Conservation (phyloP, 2,113 vertebrate species). For the Phalacrocorax brasilianus region DNA sequence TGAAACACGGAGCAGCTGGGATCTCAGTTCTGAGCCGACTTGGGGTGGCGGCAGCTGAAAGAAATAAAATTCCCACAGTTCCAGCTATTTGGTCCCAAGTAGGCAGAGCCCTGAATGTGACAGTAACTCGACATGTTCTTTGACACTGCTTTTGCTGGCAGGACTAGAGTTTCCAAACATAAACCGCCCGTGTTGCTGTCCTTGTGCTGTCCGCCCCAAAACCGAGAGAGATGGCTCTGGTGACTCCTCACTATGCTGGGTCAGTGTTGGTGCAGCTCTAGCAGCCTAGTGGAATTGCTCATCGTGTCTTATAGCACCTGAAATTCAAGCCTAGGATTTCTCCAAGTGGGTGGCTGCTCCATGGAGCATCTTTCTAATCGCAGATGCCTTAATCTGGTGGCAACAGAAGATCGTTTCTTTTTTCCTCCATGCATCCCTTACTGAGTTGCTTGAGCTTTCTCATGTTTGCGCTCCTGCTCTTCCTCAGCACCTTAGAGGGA, state of each 20-base stretch:
- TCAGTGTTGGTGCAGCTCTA: background rate
- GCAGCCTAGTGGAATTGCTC: background rate
- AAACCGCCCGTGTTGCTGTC: rapidly evolving
- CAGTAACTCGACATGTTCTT: rapidly evolving
- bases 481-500: background rate
- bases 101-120: background rate
- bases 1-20: background rate
- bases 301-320: background rate
- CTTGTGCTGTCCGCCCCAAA: background rate
- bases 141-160: background rate
- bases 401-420: rapidly evolving
- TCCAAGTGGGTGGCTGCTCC: background rate
- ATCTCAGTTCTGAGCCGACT: background rate
- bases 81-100: background rate
- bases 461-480: background rate
- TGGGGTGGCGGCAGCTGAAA: background rate
- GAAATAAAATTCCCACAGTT: background rate
- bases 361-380: background rate
- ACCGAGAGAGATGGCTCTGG: background rate
- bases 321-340: background rate
- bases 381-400: background rate
- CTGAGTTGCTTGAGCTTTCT: background rate
- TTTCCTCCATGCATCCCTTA: background rate
- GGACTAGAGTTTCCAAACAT: background rate
- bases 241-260: rapidly evolving